Evolutionary conservation across 1,140 invertebrate genomes (phyloP), one percentile per base, ranked within the genome.

Genomic region (Centruroides sculpturatus): DNA sequence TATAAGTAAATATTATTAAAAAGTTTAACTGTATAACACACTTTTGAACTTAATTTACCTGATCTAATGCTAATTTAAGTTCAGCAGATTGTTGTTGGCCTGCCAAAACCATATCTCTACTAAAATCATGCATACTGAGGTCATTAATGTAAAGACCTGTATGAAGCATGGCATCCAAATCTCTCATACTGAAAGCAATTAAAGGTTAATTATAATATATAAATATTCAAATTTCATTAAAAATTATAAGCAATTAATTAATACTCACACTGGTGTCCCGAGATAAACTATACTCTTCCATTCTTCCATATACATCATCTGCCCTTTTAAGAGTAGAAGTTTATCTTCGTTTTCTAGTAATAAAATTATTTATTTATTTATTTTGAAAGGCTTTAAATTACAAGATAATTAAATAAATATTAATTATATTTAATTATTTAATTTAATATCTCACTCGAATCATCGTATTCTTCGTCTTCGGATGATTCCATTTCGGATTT

Each of bases 271-370:
- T 0, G 94, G 94, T 0, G 92, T 96, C 12, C 89, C 92, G 34
- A 98, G 77, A 71, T 94, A 98, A 80, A 96, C 89, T 76, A 98
- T 92, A 83, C 92, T 88, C 64, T 88, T 83, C 94, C 93, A 98
- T 68, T 95, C 92, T 62, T 91, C 87, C 89, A 98, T 94, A 71
- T 92, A 95, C 68, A 97, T 86, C 93, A 98, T 98, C 81, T 97
- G 92, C 68, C 87, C 89, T 84, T 92, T 92, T 0, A 92, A 74
- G 66, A 87, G 74, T 1, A 92, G 73, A 55, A 85, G 84, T 69
- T 83, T 85, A 56, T 84, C 76, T 76, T 87, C 74, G 68, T 80
- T 66, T 68, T 74, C 64, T 55, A n/a, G 3, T 41, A 41, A 41
- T 6, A 41, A 41, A 41, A 6, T 41, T 41, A 41, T 41, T 8